Percentiles rank a stretch among this genome's conserved stretches.
Evolutionary conservation across 2,797 vertebrate genomes (phyloP).

Genomic region (Loris lydekkerianus): DNA sequence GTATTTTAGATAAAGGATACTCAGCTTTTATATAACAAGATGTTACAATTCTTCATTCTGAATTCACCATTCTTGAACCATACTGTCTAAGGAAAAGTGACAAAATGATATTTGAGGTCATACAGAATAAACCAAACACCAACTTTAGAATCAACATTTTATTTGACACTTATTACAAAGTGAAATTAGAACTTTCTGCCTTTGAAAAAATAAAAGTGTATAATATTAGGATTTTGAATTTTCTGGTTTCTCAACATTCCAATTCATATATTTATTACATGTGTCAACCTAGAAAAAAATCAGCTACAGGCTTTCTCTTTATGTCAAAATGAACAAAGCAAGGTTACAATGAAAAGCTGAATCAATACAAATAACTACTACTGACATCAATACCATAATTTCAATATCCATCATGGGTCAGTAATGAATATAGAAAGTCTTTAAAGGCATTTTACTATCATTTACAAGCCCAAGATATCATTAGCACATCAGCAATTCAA

Average conservation of each 20-base stretch:
- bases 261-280: background rate
- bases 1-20: background rate
- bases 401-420: background rate
- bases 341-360: constrained; percentile 1
- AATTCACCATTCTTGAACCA: constrained; percentile 56
- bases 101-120: constrained; percentile 20
- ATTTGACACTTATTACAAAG: background rate
- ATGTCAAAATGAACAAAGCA: background rate
- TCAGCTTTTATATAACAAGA: background rate
- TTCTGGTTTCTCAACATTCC: background rate
- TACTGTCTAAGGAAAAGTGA: background rate
- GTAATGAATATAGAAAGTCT: constrained; percentile 32
- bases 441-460: background rate
- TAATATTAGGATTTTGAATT: background rate
- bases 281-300: background rate
- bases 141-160: constrained; percentile 36
- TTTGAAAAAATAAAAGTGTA: background rate
- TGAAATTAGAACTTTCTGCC: background rate
- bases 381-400: constrained; percentile 31
- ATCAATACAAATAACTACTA: background rate
- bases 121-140: background rate
- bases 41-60: background rate
- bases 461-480: constrained; percentile 6
- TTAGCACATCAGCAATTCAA: constrained; percentile 47
- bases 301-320: background rate